Percentiles rank a stretch among this genome's conserved stretches.
These are phyloP conservation scores for Channallabes apus DNA, from an alignment of 2,797 vertebrate genomes.

Conservation along the genomic window DNA sequence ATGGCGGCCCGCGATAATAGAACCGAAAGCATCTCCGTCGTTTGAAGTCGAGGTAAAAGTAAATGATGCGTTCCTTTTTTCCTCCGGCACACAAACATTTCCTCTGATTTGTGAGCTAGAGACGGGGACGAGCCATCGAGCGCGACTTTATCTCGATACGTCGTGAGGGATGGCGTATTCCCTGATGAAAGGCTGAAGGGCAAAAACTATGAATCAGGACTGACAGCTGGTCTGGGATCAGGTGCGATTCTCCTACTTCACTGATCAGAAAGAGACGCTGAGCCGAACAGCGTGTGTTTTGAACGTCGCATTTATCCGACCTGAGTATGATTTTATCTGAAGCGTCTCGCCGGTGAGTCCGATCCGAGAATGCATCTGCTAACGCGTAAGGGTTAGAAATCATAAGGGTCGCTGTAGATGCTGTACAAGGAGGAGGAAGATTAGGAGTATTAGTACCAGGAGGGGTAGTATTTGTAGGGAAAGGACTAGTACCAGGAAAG, in stretches of 20 bases:
- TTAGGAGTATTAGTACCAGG: too few species aligned
- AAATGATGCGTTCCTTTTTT: conserved; percentile 31
- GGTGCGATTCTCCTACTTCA: conserved; percentile 3
- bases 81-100: conserved; percentile 22
- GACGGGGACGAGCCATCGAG: conserved; percentile 23
- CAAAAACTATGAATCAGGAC: conserved; percentile 33
- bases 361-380: too few species aligned
- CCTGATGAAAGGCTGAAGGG: conserved; percentile 9
- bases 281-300: neutral
- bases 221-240: conserved; percentile 13
- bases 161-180: conserved; percentile 6
- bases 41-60: conserved; percentile 25
- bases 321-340: neutral
- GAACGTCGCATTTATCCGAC: neutral
- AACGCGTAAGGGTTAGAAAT: neutral
- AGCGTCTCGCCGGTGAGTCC: neutral
- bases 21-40: conserved; percentile 39
- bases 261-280: neutral
- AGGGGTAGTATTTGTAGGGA: too few species aligned
- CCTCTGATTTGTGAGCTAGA: conserved; percentile 25
- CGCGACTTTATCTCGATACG: conserved; percentile 39
- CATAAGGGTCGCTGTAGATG: neutral
- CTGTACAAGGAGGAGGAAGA: too few species aligned
- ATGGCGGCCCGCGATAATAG: conserved; percentile 16
- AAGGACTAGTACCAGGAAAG: too few species aligned